Conservation (phyloP, 2,113 vertebrate genomes). For the Pachyramphus minor region DNA sequence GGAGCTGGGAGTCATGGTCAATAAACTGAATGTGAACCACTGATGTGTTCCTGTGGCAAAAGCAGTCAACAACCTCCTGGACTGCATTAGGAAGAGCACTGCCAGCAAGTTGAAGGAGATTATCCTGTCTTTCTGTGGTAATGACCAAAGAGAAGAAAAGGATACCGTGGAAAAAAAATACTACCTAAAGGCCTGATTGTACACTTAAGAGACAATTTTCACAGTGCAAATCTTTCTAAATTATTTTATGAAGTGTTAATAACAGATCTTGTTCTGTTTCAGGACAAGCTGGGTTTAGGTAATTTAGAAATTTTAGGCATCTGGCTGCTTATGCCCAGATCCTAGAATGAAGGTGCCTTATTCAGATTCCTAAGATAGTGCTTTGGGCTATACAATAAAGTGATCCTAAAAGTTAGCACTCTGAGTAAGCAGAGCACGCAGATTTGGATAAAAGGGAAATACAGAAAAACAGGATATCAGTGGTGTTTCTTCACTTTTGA, state of each 20-base stretch:
- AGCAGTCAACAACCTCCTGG: not conserved
- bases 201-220: not conserved
- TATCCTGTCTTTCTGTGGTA: not conserved
- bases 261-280: not conserved
- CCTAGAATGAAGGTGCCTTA: not conserved
- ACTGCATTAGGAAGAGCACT: not conserved
- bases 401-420: not conserved
- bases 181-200: not conserved
- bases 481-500: not conserved
- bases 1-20: not conserved
- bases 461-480: not conserved
- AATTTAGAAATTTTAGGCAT: not conserved
- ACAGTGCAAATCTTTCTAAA: not conserved
- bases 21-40: not conserved
- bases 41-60: fast-evolving
- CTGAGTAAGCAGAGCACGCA: not conserved
- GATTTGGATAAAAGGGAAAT: not conserved
- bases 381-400: not conserved
- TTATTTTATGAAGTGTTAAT: not conserved
- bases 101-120: not conserved
- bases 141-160: not conserved
- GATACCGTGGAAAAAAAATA: not conserved
- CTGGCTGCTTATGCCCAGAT: not conserved
- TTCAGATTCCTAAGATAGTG: not conserved
- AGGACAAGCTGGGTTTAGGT: not conserved